Evolutionary conservation across 2,113 vertebrate species (phyloP), one percentile per base, ranked within the genome.

Genomic region (Neoarius graeffei): DNA sequence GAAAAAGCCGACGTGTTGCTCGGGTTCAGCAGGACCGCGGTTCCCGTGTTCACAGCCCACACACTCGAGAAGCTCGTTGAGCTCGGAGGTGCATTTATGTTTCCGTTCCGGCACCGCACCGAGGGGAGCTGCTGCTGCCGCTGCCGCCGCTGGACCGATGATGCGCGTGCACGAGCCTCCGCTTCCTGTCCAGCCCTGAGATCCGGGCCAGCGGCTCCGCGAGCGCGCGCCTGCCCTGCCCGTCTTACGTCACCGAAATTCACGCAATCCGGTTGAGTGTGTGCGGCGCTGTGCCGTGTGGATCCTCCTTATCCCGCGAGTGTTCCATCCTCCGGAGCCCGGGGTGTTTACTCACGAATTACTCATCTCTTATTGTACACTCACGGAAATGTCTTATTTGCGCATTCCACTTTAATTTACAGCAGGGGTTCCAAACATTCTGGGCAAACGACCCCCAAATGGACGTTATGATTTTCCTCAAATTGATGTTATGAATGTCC

Each of bases 101-200:
- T 87, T 89, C 87, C 81, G 86, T 91, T 90, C 56, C 90, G 69
- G 79, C 69, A 85, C 89, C 76, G 79, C 69, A 83, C 83, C 42
- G 83, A 87, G 74, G 62, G 87, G 57, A 83, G 89, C 86, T 60
- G 3, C 42, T 42, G 88, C 87, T 67, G 84, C 77, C 30, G 69
- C 25, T 25, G 85, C 88, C 59, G 88, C 82, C 67, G 85, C 80
- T 54, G 83, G 87, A 90, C 85, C 81, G 87, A 89, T 86, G 87
- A 89, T 87, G 90, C 87, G 89, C 90, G 90, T 85, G 84, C 87
- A 77, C 90, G 57, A 82, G 87, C 83, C 87, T 89, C 89, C 87
- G 90, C 76, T 91, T 91, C 91, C 91, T 91, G 91, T 90, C 89
- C 91, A 90, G 85, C 91, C 89, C 91, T 77, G 85, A 89, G 69